Conservation (phyloP, 2,113 vertebrate genomes). For the Myanophis thanlyinensis region DNA sequence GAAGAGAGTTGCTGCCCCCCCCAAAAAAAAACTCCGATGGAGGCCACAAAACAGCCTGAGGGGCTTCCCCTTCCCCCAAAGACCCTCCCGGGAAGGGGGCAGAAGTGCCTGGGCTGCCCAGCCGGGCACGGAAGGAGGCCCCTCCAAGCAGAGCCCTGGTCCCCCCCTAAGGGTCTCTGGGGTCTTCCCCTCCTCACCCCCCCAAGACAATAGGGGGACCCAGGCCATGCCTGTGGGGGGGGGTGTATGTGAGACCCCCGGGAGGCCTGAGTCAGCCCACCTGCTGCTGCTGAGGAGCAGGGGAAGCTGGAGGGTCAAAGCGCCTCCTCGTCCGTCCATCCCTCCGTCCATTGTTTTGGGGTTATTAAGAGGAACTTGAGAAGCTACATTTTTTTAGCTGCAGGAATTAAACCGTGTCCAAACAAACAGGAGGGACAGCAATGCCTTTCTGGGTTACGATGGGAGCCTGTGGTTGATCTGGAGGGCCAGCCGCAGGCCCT, state of each 20-base stretch:
- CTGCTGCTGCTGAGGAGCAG: not conserved
- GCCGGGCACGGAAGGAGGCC: not conserved
- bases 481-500: no score
- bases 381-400: not conserved
- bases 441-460: not conserved
- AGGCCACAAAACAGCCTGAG: not conserved
- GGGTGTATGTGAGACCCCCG: fast-evolving
- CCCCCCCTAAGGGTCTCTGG: no score
- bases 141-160: not conserved
- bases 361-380: not conserved
- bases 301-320: not conserved
- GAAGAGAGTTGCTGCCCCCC: not conserved
- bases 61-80: not conserved
- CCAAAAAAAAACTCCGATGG: not conserved
- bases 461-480: not conserved
- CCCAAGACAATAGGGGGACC: no score
- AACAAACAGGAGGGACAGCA: not conserved
- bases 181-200: no score
- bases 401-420: not conserved
- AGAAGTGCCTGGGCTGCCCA: not conserved
- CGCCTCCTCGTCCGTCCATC: not conserved
- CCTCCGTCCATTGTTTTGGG: no score
- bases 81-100: not conserved
- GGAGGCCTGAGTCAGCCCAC: fast-evolving
- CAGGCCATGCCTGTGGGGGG: no score